phyloP scores from a whole-genome alignment of 1,140 invertebrate genomes.

The Hesperophylax magnus region DNA sequence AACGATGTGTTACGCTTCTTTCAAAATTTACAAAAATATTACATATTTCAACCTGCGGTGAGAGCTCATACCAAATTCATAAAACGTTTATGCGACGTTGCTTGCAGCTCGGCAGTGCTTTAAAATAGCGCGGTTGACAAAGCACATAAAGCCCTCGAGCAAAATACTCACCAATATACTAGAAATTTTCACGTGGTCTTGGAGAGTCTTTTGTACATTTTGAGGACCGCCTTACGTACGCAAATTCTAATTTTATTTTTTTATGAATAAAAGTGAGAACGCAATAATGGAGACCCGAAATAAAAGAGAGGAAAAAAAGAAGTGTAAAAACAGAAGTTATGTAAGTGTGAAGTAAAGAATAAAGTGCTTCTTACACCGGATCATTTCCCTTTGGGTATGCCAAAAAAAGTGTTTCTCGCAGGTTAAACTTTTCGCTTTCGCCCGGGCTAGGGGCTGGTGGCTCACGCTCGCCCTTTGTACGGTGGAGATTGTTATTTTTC shows the following conservation, averaged over 20 bases:
- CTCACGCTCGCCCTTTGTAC: slow-evolving; percentile 18
- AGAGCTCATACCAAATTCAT: no score
- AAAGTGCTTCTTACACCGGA: slow-evolving; percentile 25
- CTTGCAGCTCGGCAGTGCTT: no score
- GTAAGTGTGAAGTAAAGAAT: slow-evolving; percentile 34
- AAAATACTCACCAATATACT: neutral
- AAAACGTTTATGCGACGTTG: no score
- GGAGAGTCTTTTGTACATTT: neutral
- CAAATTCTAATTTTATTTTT: neutral
- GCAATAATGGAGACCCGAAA: slow-evolving; percentile 19
- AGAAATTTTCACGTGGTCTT: neutral
- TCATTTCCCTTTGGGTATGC: slow-evolving; percentile 38
- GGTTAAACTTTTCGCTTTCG: slow-evolving; percentile 11
- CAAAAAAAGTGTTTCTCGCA: slow-evolving; percentile 19
- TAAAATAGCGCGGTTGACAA: no score
- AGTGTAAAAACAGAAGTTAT: slow-evolving; percentile 31
- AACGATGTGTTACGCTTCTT: neutral
- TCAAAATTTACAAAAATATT: neutral
- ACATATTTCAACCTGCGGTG: no score
- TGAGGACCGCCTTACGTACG: neutral
- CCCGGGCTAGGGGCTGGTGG: neutral
- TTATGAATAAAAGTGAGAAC: neutral
- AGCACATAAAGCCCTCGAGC: no score
- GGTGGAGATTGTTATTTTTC: slow-evolving; percentile 32
- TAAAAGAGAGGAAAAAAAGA: slow-evolving; percentile 9